Conservation (phyloP, 2,113 vertebrate genomes). For the Ovis aries region ARS-UI_Ramb_v3.0 NC_056058.1:63919501-63920000, state of each 20-base stretch:
- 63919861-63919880: neutral
- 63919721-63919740: slow-evolving; percentile 21
- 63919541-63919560: neutral
- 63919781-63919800: neutral
- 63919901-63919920: too few species aligned
- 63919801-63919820: neutral
- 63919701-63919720: neutral
- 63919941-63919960: too few species aligned
- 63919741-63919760: neutral
- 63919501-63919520: neutral
- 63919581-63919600: neutral
- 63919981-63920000: too few species aligned
- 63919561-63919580: neutral
- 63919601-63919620: neutral
- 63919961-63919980: too few species aligned
- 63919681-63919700: neutral
- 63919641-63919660: neutral
- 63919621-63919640: slow-evolving; percentile 13
- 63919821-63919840: neutral
- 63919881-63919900: too few species aligned
- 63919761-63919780: neutral
- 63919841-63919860: neutral
- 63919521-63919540: neutral
- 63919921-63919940: too few species aligned
- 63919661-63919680: neutral